These are phyloP conservation scores for Carapus acus DNA, from an alignment of 2,797 vertebrate genomes.

Conservation along the genomic window DNA sequence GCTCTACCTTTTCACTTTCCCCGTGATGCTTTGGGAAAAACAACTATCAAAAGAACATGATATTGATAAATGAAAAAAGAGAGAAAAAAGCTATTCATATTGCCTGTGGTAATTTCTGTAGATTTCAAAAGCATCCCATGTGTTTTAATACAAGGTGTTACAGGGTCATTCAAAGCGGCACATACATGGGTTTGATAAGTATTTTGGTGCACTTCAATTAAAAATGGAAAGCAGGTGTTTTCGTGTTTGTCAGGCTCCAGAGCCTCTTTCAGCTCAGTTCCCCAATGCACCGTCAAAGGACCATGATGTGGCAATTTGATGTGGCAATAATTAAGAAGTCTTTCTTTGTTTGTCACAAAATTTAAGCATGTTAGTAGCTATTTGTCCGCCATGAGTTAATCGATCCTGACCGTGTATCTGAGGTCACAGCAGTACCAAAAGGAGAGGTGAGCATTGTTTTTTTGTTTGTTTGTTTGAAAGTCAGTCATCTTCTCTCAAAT, in stretches of 20 bases:
- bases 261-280: constrained; percentile 12
- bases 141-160: constrained; percentile 11
- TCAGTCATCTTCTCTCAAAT: constrained; percentile 21
- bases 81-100: too few relatives aligned
- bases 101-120: constrained; percentile 7
- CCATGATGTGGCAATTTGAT: constrained; percentile 3
- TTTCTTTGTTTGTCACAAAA: not conserved
- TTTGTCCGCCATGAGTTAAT: constrained; percentile 5
- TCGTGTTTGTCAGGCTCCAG: constrained; percentile 7
- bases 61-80: not conserved
- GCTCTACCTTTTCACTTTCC: not conserved
- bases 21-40: not conserved
- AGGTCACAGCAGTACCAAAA: constrained; percentile 4
- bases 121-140: constrained; percentile 15
- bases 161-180: not conserved
- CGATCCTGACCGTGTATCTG: not conserved
- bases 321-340: not conserved
- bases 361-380: not conserved
- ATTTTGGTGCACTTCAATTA: constrained; percentile 10
- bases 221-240: not conserved
- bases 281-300: not conserved
- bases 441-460: not conserved
- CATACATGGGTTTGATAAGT: constrained; percentile 15
- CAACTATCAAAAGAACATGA: not conserved
- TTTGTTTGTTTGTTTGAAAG: constrained; percentile 1